A percentile compares a stretch with the other conserved stretches of the same genome.
phyloP scores from a whole-genome alignment of 2,113 vertebrate species.

The Podarcis cretensis region DNA sequence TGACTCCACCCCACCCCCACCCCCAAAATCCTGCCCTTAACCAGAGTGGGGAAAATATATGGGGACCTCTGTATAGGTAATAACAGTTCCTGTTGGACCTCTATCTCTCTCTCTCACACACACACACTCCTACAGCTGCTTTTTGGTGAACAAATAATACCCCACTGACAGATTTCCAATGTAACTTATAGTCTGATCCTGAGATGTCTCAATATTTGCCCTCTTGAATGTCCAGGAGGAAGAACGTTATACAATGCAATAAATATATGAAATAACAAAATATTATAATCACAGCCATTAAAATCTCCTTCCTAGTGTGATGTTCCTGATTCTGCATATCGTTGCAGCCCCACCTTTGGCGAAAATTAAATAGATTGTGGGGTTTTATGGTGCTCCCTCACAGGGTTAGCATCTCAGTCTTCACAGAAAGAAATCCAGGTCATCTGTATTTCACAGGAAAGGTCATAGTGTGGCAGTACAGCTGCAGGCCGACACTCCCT shows the following conservation, averaged over 20 bases:
- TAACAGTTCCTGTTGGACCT: no score
- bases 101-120: no score
- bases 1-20: no score
- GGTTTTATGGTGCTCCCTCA: neutral
- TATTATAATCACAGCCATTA: neutral
- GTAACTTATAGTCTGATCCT: neutral
- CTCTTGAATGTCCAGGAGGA: neutral
- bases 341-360: neutral
- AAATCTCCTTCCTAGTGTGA: neutral
- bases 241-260: neutral
- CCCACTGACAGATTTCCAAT: neutral
- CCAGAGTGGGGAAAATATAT: no score
- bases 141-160: neutral
- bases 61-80: no score
- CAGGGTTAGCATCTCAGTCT: neutral
- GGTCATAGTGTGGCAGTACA: slow-evolving; percentile 58
- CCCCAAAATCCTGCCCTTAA: no score
- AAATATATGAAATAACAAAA: neutral
- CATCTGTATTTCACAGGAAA: slow-evolving; percentile 58
- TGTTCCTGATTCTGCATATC: fast-evolving
- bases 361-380: fast-evolving
- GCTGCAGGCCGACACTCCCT: slow-evolving; percentile 49
- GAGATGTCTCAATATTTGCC: neutral
- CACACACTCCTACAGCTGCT: no score
- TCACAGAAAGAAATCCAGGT: slow-evolving; percentile 24